These are phyloP conservation scores for Acrossocheilus wenchowensis DNA, from an alignment of 2,797 vertebrate species.

Conservation along the genomic window DNA sequence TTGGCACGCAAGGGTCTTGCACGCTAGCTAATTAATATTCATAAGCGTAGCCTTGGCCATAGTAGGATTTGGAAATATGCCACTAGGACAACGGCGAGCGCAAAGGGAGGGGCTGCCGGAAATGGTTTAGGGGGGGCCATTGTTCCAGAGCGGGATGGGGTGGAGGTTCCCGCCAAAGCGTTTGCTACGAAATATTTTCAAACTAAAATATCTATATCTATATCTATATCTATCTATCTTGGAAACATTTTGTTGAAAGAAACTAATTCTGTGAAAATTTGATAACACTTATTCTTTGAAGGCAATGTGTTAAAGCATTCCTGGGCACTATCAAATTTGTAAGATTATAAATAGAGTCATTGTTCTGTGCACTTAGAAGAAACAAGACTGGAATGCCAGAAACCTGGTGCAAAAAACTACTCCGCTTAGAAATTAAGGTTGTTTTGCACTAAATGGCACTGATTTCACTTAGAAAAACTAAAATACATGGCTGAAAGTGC, in stretches of 20 bases:
- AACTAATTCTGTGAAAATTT: slow-evolving; percentile 33
- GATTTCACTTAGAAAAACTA: slow-evolving; percentile 3
- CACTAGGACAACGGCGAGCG: slow-evolving; percentile 74
- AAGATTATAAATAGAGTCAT: slow-evolving; percentile 64
- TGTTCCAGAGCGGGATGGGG: slow-evolving; percentile 4
- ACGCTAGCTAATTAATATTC: slow-evolving; percentile 6
- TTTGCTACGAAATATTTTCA: neutral
- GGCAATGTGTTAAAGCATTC: slow-evolving; percentile 30
- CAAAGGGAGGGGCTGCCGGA: slow-evolving; percentile 53
- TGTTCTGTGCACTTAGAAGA: slow-evolving; percentile 55
- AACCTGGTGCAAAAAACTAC: slow-evolving; percentile 61
- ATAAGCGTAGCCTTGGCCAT: neutral
- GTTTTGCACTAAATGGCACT: slow-evolving; percentile 63
- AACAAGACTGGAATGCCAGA: slow-evolving; percentile 57
- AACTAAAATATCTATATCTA: neutral
- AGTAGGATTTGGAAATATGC: slow-evolving; percentile 58
- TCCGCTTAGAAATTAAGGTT: slow-evolving; percentile 70
- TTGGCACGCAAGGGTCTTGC: rapidly evolving
- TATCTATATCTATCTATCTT: neutral
- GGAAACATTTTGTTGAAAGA: neutral
- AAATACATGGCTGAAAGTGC: slow-evolving; percentile 51
- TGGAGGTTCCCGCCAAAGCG: slow-evolving; percentile 32
- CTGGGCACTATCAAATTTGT: slow-evolving; percentile 61
- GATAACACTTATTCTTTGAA: slow-evolving; percentile 49
- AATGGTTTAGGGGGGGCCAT: slow-evolving; percentile 22